These are phyloP conservation scores for Neogobius melanostomus DNA, from an alignment of 2,113 vertebrate species.

Conservation along the genomic window DNA sequence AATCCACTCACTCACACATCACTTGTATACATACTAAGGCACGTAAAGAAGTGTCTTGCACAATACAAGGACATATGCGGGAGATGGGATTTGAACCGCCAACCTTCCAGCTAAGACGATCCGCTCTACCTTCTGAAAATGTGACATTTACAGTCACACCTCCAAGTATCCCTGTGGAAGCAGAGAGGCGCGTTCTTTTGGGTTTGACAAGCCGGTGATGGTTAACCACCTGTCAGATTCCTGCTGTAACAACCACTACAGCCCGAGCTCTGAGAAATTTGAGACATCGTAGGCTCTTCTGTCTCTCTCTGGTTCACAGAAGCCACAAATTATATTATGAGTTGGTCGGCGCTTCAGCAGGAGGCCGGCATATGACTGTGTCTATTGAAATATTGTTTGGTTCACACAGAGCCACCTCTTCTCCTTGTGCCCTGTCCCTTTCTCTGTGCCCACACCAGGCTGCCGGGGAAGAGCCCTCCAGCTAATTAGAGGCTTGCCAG, in stretches of 20 bases:
- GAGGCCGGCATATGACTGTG: slow-evolving; percentile 30
- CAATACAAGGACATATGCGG: no score
- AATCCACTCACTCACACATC: no score
- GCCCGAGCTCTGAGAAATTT: not conserved
- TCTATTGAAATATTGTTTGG: slow-evolving; percentile 25
- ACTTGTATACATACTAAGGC: no score
- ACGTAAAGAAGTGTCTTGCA: no score
- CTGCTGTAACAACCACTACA: slow-evolving; percentile 6
- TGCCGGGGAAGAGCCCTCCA: slow-evolving; percentile 51
- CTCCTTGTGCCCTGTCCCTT: slow-evolving; percentile 11
- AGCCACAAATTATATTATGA: slow-evolving; percentile 19
- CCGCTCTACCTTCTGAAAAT: no score
- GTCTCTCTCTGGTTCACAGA: slow-evolving; percentile 2
- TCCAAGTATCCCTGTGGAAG: not conserved
- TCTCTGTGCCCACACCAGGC: slow-evolving; percentile 34
- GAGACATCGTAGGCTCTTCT: not conserved
- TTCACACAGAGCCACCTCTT: slow-evolving; percentile 22
- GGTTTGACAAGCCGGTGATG: slow-evolving; percentile 15
- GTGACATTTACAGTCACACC: not conserved
- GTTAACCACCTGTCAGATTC: slow-evolving; percentile 42
- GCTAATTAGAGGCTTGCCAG: slow-evolving; percentile 67
- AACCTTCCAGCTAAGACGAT: no score
- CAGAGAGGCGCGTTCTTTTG: slow-evolving; percentile 3
- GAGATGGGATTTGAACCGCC: no score
- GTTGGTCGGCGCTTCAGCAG: slow-evolving; percentile 24